phyloP scores from a whole-genome alignment of 2,797 vertebrate genomes.

The Microtus obscurus region DNA sequence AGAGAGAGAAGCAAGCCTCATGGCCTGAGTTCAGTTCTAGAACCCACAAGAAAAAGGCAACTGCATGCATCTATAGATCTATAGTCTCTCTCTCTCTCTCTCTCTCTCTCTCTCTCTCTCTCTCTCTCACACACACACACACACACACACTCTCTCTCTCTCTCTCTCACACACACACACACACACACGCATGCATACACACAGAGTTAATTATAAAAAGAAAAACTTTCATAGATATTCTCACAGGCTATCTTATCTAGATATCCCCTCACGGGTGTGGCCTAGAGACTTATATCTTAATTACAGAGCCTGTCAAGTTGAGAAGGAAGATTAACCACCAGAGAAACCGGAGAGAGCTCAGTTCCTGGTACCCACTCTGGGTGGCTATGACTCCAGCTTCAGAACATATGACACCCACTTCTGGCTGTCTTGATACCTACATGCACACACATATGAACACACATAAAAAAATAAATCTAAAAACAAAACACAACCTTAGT shows the following conservation, averaged over 20 bases:
- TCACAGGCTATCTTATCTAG: too few species aligned
- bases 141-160: neutral
- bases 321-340: neutral
- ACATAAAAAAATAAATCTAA: neutral
- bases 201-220: neutral
- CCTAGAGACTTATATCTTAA: neutral
- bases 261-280: neutral
- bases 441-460: neutral
- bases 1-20: neutral
- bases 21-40: neutral
- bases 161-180: neutral
- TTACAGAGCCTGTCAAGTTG: neutral
- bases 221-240: neutral
- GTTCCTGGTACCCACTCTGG: neutral
- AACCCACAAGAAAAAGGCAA: neutral
- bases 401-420: neutral
- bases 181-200: neutral
- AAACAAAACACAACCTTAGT: neutral
- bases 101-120: neutral
- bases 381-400: neutral
- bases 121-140: neutral
- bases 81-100: neutral
- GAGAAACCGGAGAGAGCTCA: neutral
- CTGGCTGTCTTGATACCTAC: neutral
- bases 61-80: neutral